Conservation (phyloP, 2,113 vertebrate genomes). For the Forbesichthys agassizii region DNA sequence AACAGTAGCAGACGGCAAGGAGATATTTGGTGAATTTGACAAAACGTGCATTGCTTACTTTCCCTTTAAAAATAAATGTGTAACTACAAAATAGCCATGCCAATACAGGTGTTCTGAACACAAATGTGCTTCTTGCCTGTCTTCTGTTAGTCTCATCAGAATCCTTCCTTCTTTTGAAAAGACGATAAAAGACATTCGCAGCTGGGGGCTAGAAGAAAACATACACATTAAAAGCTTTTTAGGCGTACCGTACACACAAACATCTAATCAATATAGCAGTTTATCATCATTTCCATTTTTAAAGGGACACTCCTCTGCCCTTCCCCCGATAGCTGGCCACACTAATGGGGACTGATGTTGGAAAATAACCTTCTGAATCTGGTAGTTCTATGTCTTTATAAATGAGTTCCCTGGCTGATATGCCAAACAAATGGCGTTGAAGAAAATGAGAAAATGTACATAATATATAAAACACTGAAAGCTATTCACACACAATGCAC, state of each 20-base stretch:
- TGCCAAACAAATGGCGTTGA: neutral
- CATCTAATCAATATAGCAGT: neutral
- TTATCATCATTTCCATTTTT: neutral
- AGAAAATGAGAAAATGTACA: conserved; percentile 51
- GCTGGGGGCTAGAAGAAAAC: conserved; percentile 82
- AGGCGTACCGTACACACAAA: neutral
- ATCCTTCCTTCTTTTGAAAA: conserved; percentile 90
- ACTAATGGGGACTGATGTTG: no score
- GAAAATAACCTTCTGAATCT: no score
- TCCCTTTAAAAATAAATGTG: neutral
- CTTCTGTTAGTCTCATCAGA: conserved; percentile 92
- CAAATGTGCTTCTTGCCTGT: conserved; percentile 81
- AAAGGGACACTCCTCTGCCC: neutral
- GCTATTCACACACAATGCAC: conserved; percentile 37
- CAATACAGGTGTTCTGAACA: neutral
- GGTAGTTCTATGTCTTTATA: no score
- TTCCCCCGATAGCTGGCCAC: no score
- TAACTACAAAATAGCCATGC: neutral
- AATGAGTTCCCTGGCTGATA: no score
- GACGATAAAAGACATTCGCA: conserved; percentile 98
- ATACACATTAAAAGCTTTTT: neutral
- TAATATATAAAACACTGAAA: conserved; percentile 50
- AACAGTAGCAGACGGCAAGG: neutral
- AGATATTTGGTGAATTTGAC: neutral
- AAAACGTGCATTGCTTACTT: no score